These are phyloP conservation scores for Glyptemys insculpta DNA, from an alignment of 2,797 vertebrate genomes.

Conservation along the genomic window DNA sequence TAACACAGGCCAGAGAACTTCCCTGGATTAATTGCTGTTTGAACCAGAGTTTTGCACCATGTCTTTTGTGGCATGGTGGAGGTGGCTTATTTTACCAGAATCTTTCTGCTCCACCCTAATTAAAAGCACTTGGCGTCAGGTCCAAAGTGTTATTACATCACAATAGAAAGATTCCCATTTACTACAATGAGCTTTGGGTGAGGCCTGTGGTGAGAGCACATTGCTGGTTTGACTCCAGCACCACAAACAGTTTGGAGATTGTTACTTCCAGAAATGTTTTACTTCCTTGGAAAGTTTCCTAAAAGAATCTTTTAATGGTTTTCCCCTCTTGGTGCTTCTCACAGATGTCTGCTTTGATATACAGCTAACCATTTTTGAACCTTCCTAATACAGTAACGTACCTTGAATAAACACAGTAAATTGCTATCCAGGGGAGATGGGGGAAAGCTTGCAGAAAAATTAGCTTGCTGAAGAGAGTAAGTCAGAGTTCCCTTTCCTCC, in stretches of 20 bases:
- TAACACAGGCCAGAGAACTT: neutral
- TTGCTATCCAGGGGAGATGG: neutral
- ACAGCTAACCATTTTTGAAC: neutral
- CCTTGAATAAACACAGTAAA: neutral
- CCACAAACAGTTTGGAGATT: neutral
- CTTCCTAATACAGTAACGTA: neutral
- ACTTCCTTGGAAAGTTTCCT: neutral
- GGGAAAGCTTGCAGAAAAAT: neutral
- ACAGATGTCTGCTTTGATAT: neutral
- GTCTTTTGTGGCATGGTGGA: neutral
- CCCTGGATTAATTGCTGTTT: neutral
- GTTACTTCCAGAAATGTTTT: neutral
- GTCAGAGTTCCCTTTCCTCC: neutral
- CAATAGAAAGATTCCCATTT: neutral
- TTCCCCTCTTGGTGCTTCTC: neutral
- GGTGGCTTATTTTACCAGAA: neutral
- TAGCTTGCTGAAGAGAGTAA: neutral
- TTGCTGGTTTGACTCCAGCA: neutral
- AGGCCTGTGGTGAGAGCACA: neutral
- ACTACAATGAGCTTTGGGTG: neutral
- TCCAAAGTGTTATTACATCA: neutral
- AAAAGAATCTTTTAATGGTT: neutral
- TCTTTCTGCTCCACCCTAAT: accelerated
- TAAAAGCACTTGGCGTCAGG: neutral
- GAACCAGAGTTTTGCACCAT: neutral